These are phyloP conservation scores for Microctonus brassicae DNA, from an alignment of 2,888 invertebrate genomes.

Conservation along the genomic window DNA sequence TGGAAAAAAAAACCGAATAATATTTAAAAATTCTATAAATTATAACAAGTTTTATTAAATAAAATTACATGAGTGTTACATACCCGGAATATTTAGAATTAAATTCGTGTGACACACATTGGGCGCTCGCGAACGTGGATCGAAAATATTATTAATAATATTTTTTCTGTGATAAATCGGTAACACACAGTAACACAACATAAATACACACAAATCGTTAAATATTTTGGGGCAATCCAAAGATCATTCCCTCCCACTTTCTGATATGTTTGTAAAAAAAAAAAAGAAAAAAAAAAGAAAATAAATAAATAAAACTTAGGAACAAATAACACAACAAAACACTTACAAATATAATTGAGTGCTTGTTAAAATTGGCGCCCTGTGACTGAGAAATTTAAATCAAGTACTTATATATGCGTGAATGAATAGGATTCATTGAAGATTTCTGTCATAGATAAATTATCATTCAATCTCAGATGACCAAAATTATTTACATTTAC, in stretches of 20 bases:
- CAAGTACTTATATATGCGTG: constrained; percentile 4
- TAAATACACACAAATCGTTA: constrained; percentile 35
- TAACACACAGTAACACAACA: constrained; percentile 32
- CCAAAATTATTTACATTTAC: constrained; percentile 47
- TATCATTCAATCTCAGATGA: constrained; percentile 48
- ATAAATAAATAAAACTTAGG: background rate
- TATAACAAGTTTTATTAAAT: constrained; percentile 32
- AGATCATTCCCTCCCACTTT: constrained; percentile 11
- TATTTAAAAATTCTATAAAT: constrained; percentile 48
- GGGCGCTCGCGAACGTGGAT: constrained; percentile 12
- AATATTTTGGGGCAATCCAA: constrained; percentile 6
- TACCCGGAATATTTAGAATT: background rate
- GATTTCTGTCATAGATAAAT: constrained; percentile 35
- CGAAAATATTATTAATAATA: constrained; percentile 57
- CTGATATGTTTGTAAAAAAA: constrained; percentile 44
- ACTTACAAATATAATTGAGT: background rate
- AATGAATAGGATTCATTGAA: background rate
- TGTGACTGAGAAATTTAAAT: constrained; percentile 25
- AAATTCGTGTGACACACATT: constrained; percentile 9
- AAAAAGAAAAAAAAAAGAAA: background rate
- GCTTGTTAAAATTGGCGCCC: background rate
- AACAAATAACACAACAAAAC: background rate
- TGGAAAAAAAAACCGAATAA: constrained; percentile 28
- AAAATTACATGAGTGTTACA: background rate
- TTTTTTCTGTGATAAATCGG: constrained; percentile 68